Base-by-base conservation (phyloP, 2,888 invertebrate genomes). In the Phania funesta region DNA sequence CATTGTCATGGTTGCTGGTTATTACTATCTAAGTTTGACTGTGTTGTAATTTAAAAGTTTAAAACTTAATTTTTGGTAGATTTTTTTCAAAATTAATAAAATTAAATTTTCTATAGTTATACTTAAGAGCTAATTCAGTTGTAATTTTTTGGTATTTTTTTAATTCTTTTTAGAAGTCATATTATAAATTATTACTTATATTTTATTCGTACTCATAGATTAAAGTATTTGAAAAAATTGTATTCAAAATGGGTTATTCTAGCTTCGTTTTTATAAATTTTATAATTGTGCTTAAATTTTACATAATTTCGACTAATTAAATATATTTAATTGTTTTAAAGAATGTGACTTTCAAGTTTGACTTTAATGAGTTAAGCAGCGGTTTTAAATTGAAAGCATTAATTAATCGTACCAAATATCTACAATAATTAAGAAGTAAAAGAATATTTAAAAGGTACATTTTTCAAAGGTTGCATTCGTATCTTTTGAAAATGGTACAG, bases 111-210 rank as follows among this genome's bases (percentile, higher is more conserved):
- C 75, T 83, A 73, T 38, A 73, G 56, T 73, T 83, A 71, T 68
- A 81, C 76, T 77, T 81, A 81, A 81, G 32, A 73, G 50, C 62
- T 81, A 81, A 56, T 75, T 82, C 70, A 75, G 74, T 82, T 78
- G 78, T 65, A 68, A 48, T 60, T 78, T 82, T 74, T 75, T 82
- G 77, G 78, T 74, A 82, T 78, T 58, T 68, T 77, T 74, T 62
- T 64, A 44, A 64, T 48, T 70, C 8, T 70, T 48, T 46, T 56
- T 65, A 54, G 68, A 74, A 67, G 62, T 67, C 56, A 18, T 32
- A 18, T 56, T 74, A 29, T 24, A 29, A 29, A 20, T 64, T 32
- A 60, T 52, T 73, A 48, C 20, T 54, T 32, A 44, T 16, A 64
- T 29, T 29, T 29, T 24, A 48, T 35, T 48, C 65, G n/a, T 44